phyloP scores from a whole-genome alignment of 2,888 invertebrate species.

The Cinara cedri region DNA sequence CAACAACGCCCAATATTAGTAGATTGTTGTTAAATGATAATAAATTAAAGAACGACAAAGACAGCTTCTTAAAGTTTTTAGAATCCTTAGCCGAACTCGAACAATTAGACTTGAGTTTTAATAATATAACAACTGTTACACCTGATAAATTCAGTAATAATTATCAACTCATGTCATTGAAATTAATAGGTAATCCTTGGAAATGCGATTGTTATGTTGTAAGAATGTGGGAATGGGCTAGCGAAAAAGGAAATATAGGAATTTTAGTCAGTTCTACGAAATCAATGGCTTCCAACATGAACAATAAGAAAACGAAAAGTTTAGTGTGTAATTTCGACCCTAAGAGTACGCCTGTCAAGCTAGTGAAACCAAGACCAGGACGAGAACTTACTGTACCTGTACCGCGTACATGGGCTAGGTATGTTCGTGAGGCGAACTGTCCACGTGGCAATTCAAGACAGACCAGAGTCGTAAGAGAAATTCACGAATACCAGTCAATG shows the following conservation, averaged over 20 bases:
- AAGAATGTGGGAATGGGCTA: conserved; percentile 77
- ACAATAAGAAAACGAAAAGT: conserved; percentile 72
- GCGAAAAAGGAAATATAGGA: conserved; percentile 70
- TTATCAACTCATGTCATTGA: conserved; percentile 68
- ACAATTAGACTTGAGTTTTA: conserved; percentile 70
- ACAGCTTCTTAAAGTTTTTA: conserved; percentile 68
- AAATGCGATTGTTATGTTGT: conserved; percentile 73
- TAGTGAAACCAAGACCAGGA: conserved; percentile 66
- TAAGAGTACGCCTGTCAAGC: conserved; percentile 63
- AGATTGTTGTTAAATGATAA: conserved; percentile 70
- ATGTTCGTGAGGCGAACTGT: conserved; percentile 62
- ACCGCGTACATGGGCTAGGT: conserved; percentile 76
- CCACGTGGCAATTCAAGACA: conserved; percentile 55
- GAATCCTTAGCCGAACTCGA: conserved; percentile 68
- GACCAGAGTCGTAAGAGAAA: conserved; percentile 57
- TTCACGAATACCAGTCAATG: conserved; percentile 39
- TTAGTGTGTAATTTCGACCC: conserved; percentile 72
- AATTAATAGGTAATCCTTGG: conserved; percentile 74
- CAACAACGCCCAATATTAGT: conserved; percentile 70
- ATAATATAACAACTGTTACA: conserved; percentile 69
- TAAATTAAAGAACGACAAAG: conserved; percentile 63
- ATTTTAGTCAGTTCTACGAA: conserved; percentile 72
- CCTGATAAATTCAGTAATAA: conserved; percentile 67
- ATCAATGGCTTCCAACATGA: conserved; percentile 69
- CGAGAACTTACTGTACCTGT: conserved; percentile 67